phyloP scores from a whole-genome alignment of 2,888 invertebrate species.

The Chymomyza procnemis region DNA sequence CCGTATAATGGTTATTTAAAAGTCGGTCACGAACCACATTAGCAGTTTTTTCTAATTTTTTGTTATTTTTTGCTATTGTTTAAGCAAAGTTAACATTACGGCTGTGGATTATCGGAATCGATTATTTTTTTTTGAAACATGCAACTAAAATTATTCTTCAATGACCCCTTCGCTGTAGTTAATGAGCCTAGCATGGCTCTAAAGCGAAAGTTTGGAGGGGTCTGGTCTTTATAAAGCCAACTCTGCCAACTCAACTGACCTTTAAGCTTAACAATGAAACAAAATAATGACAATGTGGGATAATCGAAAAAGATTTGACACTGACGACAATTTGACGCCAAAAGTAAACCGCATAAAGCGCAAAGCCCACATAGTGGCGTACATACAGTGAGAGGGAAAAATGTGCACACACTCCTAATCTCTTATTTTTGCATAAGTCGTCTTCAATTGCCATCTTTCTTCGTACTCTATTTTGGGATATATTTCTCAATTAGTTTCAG shows the following conservation, averaged over 20 bases:
- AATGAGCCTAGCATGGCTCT: background rate
- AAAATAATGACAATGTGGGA: background rate
- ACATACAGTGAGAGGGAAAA: background rate
- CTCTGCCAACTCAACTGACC: slow-evolving; percentile 28
- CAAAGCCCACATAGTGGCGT: background rate
- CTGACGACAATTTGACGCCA: slow-evolving; percentile 5
- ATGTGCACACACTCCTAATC: background rate
- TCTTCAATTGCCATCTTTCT: no score
- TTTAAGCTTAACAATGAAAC: slow-evolving; percentile 29
- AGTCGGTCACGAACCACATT: no score
- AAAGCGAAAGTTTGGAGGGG: background rate
- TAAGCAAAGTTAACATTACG: background rate
- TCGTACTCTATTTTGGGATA: no score
- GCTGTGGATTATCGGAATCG: slow-evolving; percentile 39
- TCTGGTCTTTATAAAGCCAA: background rate
- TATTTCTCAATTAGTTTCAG: no score
- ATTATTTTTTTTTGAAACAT: slow-evolving; percentile 61
- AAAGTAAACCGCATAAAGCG: background rate
- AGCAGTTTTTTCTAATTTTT: background rate
- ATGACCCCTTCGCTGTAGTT: slow-evolving; percentile 11
- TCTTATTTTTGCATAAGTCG: no score
- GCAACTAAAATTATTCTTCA: slow-evolving; percentile 54
- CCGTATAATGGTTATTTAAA: no score
- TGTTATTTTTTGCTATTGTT: slow-evolving; percentile 1
- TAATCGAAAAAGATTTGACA: slow-evolving; percentile 12